phyloP scores from a whole-genome alignment of 2,888 invertebrate genomes.

The Drosophila vallismaia region DNA sequence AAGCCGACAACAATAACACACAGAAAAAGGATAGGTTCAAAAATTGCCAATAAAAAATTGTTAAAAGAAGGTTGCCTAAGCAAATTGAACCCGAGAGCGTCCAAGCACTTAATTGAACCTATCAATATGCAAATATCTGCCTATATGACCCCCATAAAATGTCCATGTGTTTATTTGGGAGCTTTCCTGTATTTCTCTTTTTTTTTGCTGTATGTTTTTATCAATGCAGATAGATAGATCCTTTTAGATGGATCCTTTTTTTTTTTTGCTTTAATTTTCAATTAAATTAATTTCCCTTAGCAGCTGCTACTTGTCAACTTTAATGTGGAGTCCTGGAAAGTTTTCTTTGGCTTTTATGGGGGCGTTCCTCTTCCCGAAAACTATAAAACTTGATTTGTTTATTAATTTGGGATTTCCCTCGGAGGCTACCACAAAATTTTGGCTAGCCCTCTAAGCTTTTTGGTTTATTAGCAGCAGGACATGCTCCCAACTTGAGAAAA shows the following conservation, averaged over 20 bases:
- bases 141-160: neutral
- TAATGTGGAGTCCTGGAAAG: neutral
- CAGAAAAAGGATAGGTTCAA: conserved; percentile 57
- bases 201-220: conserved; percentile 28
- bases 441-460: neutral
- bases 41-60: conserved; percentile 67
- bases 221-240: conserved; percentile 11
- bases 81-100: conserved; percentile 69
- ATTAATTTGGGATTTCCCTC: conserved; percentile 13
- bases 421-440: neutral
- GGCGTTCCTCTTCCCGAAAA: neutral
- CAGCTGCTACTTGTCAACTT: conserved; percentile 11
- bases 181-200: neutral
- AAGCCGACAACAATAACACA: conserved; percentile 49
- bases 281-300: conserved; percentile 44
- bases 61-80: conserved; percentile 10
- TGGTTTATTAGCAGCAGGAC: neutral
- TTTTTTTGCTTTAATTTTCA: conserved; percentile 59
- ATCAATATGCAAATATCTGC: conserved; percentile 59
- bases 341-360: neutral
- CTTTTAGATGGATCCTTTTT: conserved; percentile 15
- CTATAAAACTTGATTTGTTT: neutral
- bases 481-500: neutral
- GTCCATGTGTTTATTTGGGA: conserved; percentile 16
- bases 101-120: conserved; percentile 76